Evolutionary conservation across 2,888 invertebrate species (phyloP), one percentile per base, ranked within the genome.

Genomic region (Parapristionchus giblindavisi): DNA sequence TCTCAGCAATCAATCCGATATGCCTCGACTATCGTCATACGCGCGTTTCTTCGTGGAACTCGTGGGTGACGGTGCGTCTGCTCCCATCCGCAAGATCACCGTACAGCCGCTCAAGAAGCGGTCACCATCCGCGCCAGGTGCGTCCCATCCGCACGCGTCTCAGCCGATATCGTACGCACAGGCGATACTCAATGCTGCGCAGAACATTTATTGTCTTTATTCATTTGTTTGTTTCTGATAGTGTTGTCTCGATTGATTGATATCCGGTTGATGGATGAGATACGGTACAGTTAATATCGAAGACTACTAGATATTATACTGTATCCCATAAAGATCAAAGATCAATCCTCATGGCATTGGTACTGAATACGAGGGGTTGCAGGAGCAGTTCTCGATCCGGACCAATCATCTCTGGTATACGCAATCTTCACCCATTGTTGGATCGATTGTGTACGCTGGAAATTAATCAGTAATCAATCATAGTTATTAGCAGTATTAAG

Each of bases 341-440:
- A n/a, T n/a, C n/a, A n/a, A n/a, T n/a, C 80, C 76, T 77, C 80
- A 80, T 80, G 54, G 71, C 77, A 29, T 77, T 76, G 34, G 78
- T 73, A 36, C 68, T 76, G 61, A 74, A 36, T n/a, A 56, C 75
- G 29, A 79, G 73, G 21, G 78, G 77, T 52, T 79, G 79, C 54
- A 73, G 71, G 5, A 71, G 76, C 29, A 73, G 76, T 11, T 77
- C 79, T 3, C 75, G 54, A 56, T 78, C 80, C 1, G 81, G 78
- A 27, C 81, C 78, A 40, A 51, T 68, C 52, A 84, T 32, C 21
- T 84, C 85, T 21, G 85, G 84, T n/a, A 76, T 77, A 85, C 24
- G 85, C 83, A 0, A 83, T 72, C 63, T 85, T 85, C 65, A 83
- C 83, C 71, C 85, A 85, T 11, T 61, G 68, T 4, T 79, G 78